Percentiles rank a stretch among this genome's conserved stretches.
Evolutionary conservation across 2,797 vertebrate genomes (phyloP).

Genomic region (Galaxias olidus): DNA sequence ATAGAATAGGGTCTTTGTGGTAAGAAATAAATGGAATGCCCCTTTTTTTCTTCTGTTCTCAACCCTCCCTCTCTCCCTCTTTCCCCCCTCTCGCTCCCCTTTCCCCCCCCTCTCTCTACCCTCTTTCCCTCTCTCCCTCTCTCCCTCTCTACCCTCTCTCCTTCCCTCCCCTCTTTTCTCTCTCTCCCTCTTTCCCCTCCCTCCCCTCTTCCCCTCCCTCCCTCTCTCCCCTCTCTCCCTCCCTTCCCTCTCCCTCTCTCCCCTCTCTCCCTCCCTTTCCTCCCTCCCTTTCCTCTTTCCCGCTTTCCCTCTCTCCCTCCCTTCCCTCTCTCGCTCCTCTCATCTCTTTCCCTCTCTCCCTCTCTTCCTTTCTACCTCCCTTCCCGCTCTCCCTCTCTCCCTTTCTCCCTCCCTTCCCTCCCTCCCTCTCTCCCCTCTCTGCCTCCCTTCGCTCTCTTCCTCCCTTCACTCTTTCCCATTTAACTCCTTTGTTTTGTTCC

Average conservation of each 20-base stretch:
- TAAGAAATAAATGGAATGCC: constrained; percentile 48
- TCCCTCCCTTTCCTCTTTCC: not conserved
- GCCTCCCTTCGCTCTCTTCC: not conserved
- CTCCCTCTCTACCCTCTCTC: not conserved
- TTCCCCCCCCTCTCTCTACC: constrained; percentile 5
- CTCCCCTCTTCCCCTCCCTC: no score
- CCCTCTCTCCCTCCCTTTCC: no score
- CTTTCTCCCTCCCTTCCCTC: not conserved
- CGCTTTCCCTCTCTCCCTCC: not conserved
- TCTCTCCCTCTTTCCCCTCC: no score
- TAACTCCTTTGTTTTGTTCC: not conserved
- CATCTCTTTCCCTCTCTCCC: no score
- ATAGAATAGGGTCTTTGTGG: constrained; percentile 61
- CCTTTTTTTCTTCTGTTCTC: constrained; percentile 3
- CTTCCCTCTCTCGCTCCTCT: not conserved
- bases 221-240: no score
- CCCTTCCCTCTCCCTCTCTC: not conserved
- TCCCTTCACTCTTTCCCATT: not conserved
- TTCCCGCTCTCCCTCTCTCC: not conserved
- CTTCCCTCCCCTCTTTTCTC: not conserved
- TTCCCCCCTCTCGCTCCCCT: not conserved
- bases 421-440: not conserved
- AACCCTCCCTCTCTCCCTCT: constrained; percentile 9
- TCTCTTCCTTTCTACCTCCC: not conserved
- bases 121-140: not conserved